phyloP scores from a whole-genome alignment of 2,888 invertebrate species.

The Escarpia spicata region DNA sequence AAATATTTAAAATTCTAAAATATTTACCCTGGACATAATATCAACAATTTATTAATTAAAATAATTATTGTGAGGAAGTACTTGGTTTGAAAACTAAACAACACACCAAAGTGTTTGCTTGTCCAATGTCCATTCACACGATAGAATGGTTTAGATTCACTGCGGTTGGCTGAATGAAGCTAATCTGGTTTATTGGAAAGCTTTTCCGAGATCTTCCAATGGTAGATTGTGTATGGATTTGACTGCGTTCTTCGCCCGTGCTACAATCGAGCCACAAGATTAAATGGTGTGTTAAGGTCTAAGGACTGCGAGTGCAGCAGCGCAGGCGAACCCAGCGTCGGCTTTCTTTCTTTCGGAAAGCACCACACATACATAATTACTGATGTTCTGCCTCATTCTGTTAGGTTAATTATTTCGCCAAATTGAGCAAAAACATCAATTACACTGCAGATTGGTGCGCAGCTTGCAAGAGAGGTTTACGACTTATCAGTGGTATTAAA shows the following conservation, averaged over 20 bases:
- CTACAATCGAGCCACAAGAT: not conserved
- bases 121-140: not conserved
- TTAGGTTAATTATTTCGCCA: not conserved
- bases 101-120: too few species aligned
- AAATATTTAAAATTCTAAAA: too few species aligned
- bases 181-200: not conserved
- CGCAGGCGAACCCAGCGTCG: not conserved
- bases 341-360: not conserved
- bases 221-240: not conserved
- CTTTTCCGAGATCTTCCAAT: not conserved
- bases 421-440: not conserved
- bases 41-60: too few species aligned
- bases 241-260: not conserved
- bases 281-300: not conserved
- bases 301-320: not conserved
- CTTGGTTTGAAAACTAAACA: too few species aligned
- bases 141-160: not conserved
- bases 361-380: not conserved
- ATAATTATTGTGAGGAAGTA: too few species aligned
- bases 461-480: not conserved
- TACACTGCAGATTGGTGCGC: not conserved
- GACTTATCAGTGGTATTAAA: not conserved
- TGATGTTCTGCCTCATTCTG: not conserved
- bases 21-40: too few species aligned
- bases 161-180: not conserved